Evolutionary conservation across 2,797 vertebrate species (phyloP), one percentile per base, ranked within the genome.

Genomic region (Tarsius wallacei): DNA sequence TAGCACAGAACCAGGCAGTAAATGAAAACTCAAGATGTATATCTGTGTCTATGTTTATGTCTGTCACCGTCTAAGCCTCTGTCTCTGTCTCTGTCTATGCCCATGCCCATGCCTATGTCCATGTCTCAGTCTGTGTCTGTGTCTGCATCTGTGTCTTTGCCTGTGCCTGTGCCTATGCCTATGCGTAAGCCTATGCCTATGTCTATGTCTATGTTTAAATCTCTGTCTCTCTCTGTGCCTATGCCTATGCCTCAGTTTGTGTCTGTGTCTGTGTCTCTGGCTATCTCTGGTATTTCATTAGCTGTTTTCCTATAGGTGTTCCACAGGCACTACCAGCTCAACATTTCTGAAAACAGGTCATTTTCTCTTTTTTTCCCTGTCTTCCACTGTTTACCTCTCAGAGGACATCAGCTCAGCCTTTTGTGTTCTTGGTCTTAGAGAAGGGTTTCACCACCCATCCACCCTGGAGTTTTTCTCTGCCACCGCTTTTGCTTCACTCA

Each of bases 261-360:
- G 42, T 42, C 42, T 42, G 42, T 42, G 42, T 5, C 42, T 42
- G 7, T 42, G 42, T 42, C 42, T n/a, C n/a, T n/a, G n/a, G n/a
- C n/a, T 42, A 42, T 42, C 42, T 42, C 42, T 42, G 42, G 57
- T 16, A 42, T 68, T 19, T 19, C n/a, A 77, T 57, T 24, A 68
- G 33, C 16, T 74, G 11, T 80, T 83, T 90, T 80, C 26, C 68
- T 47, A 33, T 59, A 24, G 4, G 9, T 64, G 28, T 81, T 33
- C 13, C 53, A 73, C 36, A 87, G 70, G 31, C 55, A 36, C 10
- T 12, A 31, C 14, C 86, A 57, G 11, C 47, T 77, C n/a, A 73
- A 74, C 16, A 26, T 68, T 93, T 93, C 66, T 55, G 53, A 87
- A 85, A 57, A n/a, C 17, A 93, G 90, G 49, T 83, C 13, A 17